Base-by-base conservation (phyloP, 2,113 vertebrate species). In the Anser cygnoides region DNA sequence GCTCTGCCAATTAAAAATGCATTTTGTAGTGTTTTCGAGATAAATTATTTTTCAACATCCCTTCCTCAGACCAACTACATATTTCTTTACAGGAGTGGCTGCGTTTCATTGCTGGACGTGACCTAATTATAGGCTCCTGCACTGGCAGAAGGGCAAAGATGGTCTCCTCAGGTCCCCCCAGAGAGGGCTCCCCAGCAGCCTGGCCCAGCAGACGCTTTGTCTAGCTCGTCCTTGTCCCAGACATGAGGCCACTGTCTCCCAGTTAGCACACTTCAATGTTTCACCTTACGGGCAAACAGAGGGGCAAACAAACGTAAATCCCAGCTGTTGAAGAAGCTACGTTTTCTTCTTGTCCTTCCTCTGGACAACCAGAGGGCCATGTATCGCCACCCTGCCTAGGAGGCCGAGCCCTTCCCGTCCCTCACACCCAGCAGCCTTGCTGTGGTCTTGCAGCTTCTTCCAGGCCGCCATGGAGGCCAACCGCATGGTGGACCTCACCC, bases 11-110 rank as follows among this genome's bases (percentile, higher is more conserved):
- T 90, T 90, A 84, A 94, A 95, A 82, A 84, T 37, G 61, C 58
- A 23, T 37, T 74, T 70, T 85, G 54, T 50, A 50, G 52, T 39
- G 73, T 95, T 88, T 37, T 74, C 20, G 58, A 91, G 74, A 52
- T 76, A 54, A 90, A 86, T 86, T 77, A 63, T 72, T 88, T 95
- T 91, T 89, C 89, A 78, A 81, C 74, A 87, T 89, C 61, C 66
- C 49, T 78, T 85, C 50, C 73, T 95, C 88, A 86, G 76, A 89
- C 65, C 78, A 26, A 49, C 57, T 57, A 26, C 86, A 78, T 55
- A 6, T 81, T 81, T 82, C 54, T 73, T 87, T 85, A 54, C 55
- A 81, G 61, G 75, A 85, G 74, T 39, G 46, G 54, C 41, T 62
- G 7, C 41, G 9, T 35, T 65, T 89, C 62, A 66, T 73, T 19